Evolutionary conservation across 35 echinoderm and acorn worm species (phyloP), one percentile per base, ranked within the genome.

Genomic region (Heliocidaris tuberculata): DNA sequence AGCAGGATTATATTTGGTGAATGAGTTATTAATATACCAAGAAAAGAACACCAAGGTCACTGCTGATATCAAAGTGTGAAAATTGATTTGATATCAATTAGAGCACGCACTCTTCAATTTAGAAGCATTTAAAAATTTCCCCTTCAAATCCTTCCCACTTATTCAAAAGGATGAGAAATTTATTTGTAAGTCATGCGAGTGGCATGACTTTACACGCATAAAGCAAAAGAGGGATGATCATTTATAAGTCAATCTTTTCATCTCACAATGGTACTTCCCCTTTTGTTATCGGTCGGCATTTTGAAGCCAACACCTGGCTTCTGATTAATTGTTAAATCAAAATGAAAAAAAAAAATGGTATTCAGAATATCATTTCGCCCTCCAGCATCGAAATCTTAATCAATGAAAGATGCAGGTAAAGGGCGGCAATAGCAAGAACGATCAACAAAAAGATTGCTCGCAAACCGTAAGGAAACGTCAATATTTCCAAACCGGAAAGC

Each of bases 251-350:
- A 78, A 78, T 17, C 65, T 78, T 78, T 78, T 78, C 65, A 56
- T 56, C 52, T 12, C 52, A 78, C 65, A 78, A 78, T 27, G 65
- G 65, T n/a, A 78, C 65, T 78, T n/a, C 27, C 24, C 65, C 65
- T 56, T 78, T 78, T 78, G 65, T 78, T 78, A 78, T n/a, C 65
- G 19, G 65, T 78, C 65, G 65, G 65, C 65, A 78, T 78, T 78
- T 78, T 78, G 65, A 78, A 78, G 65, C 27, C 65, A 78, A 78
- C 65, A 78, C 65, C 65, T 78, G 65, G 65, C 65, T 78, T n/a
- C 65, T 78, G 65, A 78, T 78, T 78, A 78, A 78, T 78, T 78
- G 65, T 78, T 19, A 78, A 78, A 78, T 78, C 65, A 78, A 78
- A 78, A 78, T 78, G 60, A 70, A 78, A 78, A 78, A 78, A 71